Evolutionary conservation across 1,140 invertebrate species (phyloP).

Genomic region (Bombus waltoni): DNA sequence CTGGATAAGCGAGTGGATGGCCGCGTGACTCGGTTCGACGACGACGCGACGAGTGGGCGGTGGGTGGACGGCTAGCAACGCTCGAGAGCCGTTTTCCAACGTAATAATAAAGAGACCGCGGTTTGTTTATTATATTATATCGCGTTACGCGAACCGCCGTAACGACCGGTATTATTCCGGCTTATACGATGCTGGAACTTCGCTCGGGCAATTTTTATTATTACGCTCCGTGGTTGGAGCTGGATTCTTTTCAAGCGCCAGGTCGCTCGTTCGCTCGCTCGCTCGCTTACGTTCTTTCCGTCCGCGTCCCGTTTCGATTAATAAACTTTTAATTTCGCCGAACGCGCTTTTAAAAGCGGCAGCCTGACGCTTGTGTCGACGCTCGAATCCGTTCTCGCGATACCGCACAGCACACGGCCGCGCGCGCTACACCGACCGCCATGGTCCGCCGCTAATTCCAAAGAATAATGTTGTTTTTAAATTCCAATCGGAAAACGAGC

Average conservation of each 20-base stretch:
- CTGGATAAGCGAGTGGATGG: too few species aligned
- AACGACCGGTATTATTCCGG: slow-evolving; percentile 32
- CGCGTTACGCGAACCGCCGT: slow-evolving; percentile 27
- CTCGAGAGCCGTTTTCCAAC: slow-evolving; percentile 23
- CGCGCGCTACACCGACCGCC: not conserved
- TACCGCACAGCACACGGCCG: not conserved
- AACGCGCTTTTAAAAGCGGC: slow-evolving; percentile 30
- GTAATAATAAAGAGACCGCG: slow-evolving; percentile 27
- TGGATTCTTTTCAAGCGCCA: not conserved
- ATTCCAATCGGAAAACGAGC: slow-evolving; percentile 56
- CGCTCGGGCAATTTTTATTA: slow-evolving; percentile 41
- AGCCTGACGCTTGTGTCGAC: slow-evolving; percentile 35
- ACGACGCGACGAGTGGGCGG: not conserved
- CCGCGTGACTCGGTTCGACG: not conserved
- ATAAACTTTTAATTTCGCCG: slow-evolving; percentile 59
- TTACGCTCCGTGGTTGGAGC: slow-evolving; percentile 6
- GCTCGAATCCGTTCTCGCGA: slow-evolving; percentile 51
- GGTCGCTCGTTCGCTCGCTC: not conserved
- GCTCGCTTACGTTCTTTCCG: slow-evolving; percentile 26
- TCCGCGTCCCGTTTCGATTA: slow-evolving; percentile 5
- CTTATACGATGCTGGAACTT: slow-evolving; percentile 14
- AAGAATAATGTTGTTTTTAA: slow-evolving; percentile 72
- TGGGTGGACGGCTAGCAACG: too few species aligned
- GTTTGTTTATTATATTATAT: slow-evolving; percentile 43
- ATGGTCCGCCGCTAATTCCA: slow-evolving; percentile 62